Conservation (phyloP, 1,140 invertebrate genomes). For the Condylostylus longicornis region DNA sequence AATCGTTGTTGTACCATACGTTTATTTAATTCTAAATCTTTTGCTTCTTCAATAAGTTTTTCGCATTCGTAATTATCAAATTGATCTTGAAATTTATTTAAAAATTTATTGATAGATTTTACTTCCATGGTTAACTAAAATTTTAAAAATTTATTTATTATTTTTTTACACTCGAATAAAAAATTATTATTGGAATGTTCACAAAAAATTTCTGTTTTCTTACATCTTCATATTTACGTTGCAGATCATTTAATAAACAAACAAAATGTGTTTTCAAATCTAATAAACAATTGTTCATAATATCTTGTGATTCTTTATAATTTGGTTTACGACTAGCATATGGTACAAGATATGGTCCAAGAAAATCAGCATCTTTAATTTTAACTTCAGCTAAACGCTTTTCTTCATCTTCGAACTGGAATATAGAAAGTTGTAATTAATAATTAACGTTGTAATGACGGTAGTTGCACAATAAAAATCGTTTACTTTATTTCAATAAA, state of each 20-base stretch:
- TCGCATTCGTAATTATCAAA: conserved; percentile 29
- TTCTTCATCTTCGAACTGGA: conserved; percentile 29
- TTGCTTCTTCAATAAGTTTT: conserved; percentile 21
- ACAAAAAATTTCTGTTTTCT: conserved; percentile 3
- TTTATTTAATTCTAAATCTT: conserved; percentile 23
- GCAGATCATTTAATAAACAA: conserved; percentile 37
- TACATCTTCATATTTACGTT: conserved; percentile 36
- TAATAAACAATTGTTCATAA: conserved; percentile 36
- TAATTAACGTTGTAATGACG: background rate
- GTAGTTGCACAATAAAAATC: background rate
- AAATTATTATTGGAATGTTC: background rate
- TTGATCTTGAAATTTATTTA: conserved; percentile 28
- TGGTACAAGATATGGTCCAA: conserved; percentile 40
- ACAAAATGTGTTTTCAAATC: conserved; percentile 39
- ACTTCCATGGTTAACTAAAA: conserved; percentile 22
- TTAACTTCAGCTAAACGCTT: conserved; percentile 24
- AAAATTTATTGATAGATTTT: conserved; percentile 22
- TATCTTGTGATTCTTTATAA: conserved; percentile 25
- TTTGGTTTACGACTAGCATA: conserved; percentile 31
- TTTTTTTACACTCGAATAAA: background rate
- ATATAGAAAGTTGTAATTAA: background rate
- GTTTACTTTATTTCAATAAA: background rate
- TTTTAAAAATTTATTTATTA: background rate
- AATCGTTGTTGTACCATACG: conserved; percentile 29
- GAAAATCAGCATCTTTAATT: conserved; percentile 34